Evolutionary conservation across 2,797 vertebrate species (phyloP).

Genomic region (Columba guinea): DNA sequence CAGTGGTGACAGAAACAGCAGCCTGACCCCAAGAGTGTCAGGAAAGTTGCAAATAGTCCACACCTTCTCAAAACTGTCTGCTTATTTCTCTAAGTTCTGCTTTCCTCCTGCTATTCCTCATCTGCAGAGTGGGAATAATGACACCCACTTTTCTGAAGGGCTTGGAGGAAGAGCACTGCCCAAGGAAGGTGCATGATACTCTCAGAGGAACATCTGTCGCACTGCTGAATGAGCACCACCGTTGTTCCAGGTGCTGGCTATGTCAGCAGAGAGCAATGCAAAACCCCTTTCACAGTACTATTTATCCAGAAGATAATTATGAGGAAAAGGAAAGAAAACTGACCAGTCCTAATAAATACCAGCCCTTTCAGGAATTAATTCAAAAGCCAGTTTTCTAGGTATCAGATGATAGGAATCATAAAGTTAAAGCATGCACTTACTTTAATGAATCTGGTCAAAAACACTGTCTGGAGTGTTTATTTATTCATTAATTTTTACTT

Average conservation of each 20-base stretch:
- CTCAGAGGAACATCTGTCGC: neutral
- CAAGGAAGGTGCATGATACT: neutral
- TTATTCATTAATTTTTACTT: slow-evolving; percentile 67
- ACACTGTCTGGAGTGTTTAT: slow-evolving; percentile 44
- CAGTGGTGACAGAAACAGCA: neutral
- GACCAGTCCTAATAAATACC: slow-evolving; percentile 32
- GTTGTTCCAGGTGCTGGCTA: slow-evolving; percentile 9
- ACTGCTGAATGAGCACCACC: neutral
- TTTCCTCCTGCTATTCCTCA: slow-evolving; percentile 14
- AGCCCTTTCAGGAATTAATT: slow-evolving; percentile 29
- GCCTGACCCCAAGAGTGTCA: neutral
- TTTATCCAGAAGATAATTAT: slow-evolving; percentile 40
- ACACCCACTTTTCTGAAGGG: neutral
- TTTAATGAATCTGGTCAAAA: slow-evolving; percentile 50
- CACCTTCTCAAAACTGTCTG: neutral
- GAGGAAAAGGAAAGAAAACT: slow-evolving; percentile 19
- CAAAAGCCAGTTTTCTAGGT: slow-evolving; percentile 40
- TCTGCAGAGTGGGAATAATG: neutral
- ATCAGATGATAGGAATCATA: slow-evolving; percentile 30
- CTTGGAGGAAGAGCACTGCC: neutral
- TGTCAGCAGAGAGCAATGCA: slow-evolving; percentile 34
- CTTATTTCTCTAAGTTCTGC: neutral
- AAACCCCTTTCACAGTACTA: neutral
- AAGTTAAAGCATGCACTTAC: neutral
- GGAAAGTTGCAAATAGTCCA: neutral